These are phyloP conservation scores for Chelon auratus DNA, from an alignment of 2,797 vertebrate species.

Conservation along the genomic window DNA sequence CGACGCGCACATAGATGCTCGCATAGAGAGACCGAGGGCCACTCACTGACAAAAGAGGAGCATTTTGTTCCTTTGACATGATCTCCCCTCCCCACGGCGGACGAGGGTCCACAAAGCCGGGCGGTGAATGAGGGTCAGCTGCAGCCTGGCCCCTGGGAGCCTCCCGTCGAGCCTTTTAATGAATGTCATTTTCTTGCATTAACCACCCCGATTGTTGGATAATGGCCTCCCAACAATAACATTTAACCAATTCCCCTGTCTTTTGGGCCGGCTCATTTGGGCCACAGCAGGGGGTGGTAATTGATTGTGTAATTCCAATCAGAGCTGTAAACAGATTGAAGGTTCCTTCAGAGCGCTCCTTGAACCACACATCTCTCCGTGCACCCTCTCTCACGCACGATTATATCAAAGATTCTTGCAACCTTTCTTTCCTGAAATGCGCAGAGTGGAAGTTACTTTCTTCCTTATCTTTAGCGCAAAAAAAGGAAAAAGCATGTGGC, in stretches of 20 bases:
- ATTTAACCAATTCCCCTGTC: slow-evolving; percentile 89
- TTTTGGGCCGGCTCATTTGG: slow-evolving; percentile 87
- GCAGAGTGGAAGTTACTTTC: slow-evolving; percentile 13
- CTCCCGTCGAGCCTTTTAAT: slow-evolving; percentile 88
- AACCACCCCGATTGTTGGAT: slow-evolving; percentile 87
- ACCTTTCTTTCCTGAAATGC: slow-evolving; percentile 16
- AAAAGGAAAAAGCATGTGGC: slow-evolving; percentile 9
- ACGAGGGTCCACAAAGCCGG: slow-evolving; percentile 82
- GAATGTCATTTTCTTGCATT: slow-evolving; percentile 89
- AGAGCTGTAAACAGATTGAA: slow-evolving; percentile 82
- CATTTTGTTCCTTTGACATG: slow-evolving; percentile 76
- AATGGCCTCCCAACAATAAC: slow-evolving; percentile 91
- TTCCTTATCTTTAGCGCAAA: slow-evolving; percentile 22
- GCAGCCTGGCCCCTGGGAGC: slow-evolving; percentile 85
- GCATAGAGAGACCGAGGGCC: slow-evolving; percentile 58
- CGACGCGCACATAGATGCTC: slow-evolving; percentile 47
- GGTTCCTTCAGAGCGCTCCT: slow-evolving; percentile 74
- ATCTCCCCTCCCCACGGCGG: slow-evolving; percentile 80
- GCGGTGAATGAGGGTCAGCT: slow-evolving; percentile 90
- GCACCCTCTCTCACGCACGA: slow-evolving; percentile 49
- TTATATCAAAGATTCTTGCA: slow-evolving; percentile 72
- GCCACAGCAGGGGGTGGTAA: slow-evolving; percentile 78
- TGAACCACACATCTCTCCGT: slow-evolving; percentile 16
- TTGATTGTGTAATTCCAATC: slow-evolving; percentile 84
- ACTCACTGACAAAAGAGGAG: slow-evolving; percentile 78